Conservation (phyloP, 2,797 vertebrate genomes). For the Pseudomugil gertrudae region DNA sequence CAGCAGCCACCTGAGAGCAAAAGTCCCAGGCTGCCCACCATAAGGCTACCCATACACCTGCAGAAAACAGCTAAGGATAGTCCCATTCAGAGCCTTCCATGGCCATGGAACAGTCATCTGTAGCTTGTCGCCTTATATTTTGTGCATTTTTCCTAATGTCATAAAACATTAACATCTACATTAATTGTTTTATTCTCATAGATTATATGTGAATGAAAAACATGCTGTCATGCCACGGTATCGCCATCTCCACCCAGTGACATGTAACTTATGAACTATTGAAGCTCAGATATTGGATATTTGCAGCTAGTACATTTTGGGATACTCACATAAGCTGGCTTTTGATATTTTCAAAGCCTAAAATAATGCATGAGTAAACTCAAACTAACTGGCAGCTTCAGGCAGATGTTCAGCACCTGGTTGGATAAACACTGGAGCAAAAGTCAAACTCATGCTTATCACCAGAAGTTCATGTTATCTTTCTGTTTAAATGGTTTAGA, state of each 20-base stretch:
- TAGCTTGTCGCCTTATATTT: not conserved
- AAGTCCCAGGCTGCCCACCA: too few species aligned
- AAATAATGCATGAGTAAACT: not conserved
- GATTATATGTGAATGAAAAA: not conserved
- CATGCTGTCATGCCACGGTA: too few species aligned
- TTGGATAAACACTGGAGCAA: not conserved
- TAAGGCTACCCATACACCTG: too few species aligned
- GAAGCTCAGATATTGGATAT: not conserved
- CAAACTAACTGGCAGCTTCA: constrained; percentile 9
- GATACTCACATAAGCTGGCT: not conserved
- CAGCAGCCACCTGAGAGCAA: too few species aligned
- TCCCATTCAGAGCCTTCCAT: too few species aligned
- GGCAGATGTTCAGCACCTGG: constrained; percentile 46
- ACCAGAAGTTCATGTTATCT: not conserved
- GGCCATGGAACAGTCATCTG: too few species aligned
- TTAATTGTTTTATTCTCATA: not conserved
- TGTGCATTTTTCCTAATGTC: not conserved
- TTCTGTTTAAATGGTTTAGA: not conserved
- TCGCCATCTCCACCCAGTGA: too few species aligned
- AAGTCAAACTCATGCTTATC: constrained; percentile 1
- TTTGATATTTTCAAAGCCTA: too few species aligned
- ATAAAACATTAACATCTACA: not conserved
- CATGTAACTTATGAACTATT: not conserved
- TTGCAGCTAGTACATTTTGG: not conserved
- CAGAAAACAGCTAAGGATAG: too few species aligned